Percentiles rank a stretch among this genome's conserved stretches.
These are phyloP conservation scores for Mylabris sibirica DNA, from an alignment of 2,888 invertebrate genomes.

Conservation along the genomic window DNA sequence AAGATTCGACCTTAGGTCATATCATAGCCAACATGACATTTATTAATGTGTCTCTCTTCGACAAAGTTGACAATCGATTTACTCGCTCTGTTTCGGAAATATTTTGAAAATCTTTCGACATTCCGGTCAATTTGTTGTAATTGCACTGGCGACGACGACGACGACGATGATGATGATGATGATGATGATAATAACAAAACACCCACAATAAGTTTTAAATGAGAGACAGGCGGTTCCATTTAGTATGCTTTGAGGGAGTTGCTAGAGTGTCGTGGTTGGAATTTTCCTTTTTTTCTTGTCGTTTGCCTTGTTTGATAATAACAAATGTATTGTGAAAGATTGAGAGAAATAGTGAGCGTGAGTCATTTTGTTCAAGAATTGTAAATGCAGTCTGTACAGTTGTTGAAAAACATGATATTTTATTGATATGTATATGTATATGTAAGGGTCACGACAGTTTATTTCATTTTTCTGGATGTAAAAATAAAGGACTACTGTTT, in stretches of 20 bases:
- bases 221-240: background rate
- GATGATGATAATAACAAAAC: background rate
- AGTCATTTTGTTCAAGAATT: background rate
- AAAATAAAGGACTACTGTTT: too few relatives aligned
- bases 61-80: background rate
- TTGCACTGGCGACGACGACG: background rate
- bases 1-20: conserved; percentile 4
- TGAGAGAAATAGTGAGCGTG: background rate
- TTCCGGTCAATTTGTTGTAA: background rate
- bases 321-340: background rate
- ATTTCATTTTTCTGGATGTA: too few relatives aligned
- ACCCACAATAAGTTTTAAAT: background rate
- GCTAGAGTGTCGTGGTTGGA: background rate
- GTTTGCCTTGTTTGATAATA: background rate
- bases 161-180: too few relatives aligned
- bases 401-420: background rate
- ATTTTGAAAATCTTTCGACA: background rate
- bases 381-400: background rate
- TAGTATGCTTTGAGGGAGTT: background rate
- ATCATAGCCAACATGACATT: conserved; percentile 13
- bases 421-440: background rate
- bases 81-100: background rate
- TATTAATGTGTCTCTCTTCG: conserved; percentile 11
- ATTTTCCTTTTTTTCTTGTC: background rate
- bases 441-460: background rate